Evolutionary conservation across 2,113 vertebrate genomes (phyloP), one percentile per base, ranked within the genome.

Genomic region (Mohoua ochrocephala): DNA sequence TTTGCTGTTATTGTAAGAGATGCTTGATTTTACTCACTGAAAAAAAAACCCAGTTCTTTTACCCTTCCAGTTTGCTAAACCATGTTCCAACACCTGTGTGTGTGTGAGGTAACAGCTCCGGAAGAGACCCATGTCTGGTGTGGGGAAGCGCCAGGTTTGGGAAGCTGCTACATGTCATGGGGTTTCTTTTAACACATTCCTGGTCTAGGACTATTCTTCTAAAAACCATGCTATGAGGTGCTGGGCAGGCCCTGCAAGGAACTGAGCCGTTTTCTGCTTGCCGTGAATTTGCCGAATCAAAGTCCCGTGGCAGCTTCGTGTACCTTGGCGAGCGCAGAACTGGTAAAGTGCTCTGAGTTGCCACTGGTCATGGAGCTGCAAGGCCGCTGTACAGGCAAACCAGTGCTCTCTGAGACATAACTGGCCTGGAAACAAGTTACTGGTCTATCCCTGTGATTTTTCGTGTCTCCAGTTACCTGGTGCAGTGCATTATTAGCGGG

Each of bases 401-500:
- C 33, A 45, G 14, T 4, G 39, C 16, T 56, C 41, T 27, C 53
- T 12, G 65, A 33, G 57, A 27, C 24, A 19, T 19, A 26, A 6
- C 30, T n/a, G 74, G 15, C 21, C 65, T 70, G 73, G 31, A 65
- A 71, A 56, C 11, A 59, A 63, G 20, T 20, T 42, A 21, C 5
- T 13, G 52, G 13, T 19, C 54, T 53, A 1, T 50, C n/a, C 67
- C 33, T 15, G 73, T 13, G 23, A 61, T 89, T 91, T 79, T 31
- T 53, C 41, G 3, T 16, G 26, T 91, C 60, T 88, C 11, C 2
- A 31, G 78, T 56, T 78, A 84, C 93, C 90, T 89, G 84, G 37
- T 24, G 31, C 65, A 26, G 56, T 97, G 94, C 80, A 92, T 92
- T 95, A 92, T 93, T 93, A 86, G 41, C 4, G 21, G 93, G 91